phyloP scores from a whole-genome alignment of 2,888 invertebrate genomes.

The Acutogordius australiensis region DNA sequence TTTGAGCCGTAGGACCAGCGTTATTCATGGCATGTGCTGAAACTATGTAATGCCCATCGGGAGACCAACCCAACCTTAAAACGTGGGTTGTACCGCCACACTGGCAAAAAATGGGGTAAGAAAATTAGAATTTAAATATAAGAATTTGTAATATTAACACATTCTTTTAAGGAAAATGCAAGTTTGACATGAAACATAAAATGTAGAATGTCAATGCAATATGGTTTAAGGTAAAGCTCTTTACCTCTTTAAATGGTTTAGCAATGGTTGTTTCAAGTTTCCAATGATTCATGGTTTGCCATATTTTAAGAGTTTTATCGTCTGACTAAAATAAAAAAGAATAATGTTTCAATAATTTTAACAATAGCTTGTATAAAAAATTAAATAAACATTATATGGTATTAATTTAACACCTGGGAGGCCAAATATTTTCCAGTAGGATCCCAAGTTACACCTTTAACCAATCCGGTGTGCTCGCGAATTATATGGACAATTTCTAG shows the following conservation, averaged over 20 bases:
- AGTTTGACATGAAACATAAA: too few species aligned
- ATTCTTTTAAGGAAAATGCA: too few species aligned
- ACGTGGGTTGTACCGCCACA: constrained; percentile 59
- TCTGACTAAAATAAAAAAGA: too few species aligned
- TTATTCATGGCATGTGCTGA: constrained; percentile 97
- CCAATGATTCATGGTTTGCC: constrained; percentile 91
- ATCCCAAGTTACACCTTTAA: constrained; percentile 81
- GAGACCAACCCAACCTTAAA: constrained; percentile 71
- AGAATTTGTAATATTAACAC: too few species aligned
- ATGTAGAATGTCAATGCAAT: too few species aligned
- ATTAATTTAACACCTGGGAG: constrained; percentile 34
- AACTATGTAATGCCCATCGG: constrained; percentile 74
- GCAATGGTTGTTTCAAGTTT: constrained; percentile 50
- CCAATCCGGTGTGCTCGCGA: constrained; percentile 40
- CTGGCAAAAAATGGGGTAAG: too few species aligned
- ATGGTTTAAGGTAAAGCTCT: too few species aligned
- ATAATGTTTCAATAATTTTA: constrained; percentile 14
- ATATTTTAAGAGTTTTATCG: constrained; percentile 64
- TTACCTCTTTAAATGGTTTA: constrained; percentile 57
- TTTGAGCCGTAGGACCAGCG: constrained; percentile 79
- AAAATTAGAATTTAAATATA: too few species aligned
- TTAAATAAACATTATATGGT: too few species aligned
- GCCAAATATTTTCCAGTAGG: constrained; percentile 87
- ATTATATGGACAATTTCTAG: constrained; percentile 37
- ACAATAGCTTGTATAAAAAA: constrained; percentile 16